A percentile compares a stretch with the other conserved stretches of the same genome.
Evolutionary conservation across 2,797 vertebrate genomes (phyloP).

Genomic region (Onychomys leucogaster): DNA sequence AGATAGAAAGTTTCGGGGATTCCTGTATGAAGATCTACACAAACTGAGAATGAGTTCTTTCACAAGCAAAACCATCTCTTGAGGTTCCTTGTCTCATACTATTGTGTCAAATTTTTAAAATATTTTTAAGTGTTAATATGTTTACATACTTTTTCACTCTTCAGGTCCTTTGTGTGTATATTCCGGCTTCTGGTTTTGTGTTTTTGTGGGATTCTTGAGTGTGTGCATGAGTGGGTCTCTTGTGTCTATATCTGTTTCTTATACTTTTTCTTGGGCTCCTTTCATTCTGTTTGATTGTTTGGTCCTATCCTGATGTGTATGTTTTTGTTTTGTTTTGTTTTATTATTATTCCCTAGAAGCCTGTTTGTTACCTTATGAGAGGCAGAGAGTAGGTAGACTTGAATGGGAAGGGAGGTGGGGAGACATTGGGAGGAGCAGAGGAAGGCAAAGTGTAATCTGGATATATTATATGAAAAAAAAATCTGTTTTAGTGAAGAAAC

Average conservation of each 20-base stretch:
- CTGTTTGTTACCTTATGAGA: too few species aligned
- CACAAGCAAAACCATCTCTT: not conserved
- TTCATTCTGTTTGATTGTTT: not conserved
- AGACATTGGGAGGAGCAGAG: not conserved
- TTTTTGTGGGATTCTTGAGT: not conserved
- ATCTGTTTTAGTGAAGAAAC: not conserved
- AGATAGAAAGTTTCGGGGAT: not conserved
- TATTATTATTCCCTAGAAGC: not conserved
- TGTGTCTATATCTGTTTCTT: not conserved
- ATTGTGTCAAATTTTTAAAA: not conserved
- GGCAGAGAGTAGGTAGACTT: not conserved
- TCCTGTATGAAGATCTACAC: not conserved
- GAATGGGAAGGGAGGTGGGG: not conserved
- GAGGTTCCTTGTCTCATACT: not conserved
- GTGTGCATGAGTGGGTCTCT: too few species aligned
- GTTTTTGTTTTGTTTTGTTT: not conserved
- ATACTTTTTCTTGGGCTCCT: not conserved
- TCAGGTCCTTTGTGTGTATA: too few species aligned
- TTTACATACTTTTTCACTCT: not conserved
- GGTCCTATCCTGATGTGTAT: not conserved
- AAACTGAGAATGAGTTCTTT: not conserved
- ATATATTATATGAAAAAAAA: not conserved
- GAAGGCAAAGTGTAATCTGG: too few species aligned
- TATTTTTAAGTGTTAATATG: not conserved
- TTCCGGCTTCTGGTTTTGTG: not conserved